These are phyloP conservation scores for Marcusenius ussheri DNA, from an alignment of 2,113 vertebrate genomes.

Conservation along the genomic window DNA sequence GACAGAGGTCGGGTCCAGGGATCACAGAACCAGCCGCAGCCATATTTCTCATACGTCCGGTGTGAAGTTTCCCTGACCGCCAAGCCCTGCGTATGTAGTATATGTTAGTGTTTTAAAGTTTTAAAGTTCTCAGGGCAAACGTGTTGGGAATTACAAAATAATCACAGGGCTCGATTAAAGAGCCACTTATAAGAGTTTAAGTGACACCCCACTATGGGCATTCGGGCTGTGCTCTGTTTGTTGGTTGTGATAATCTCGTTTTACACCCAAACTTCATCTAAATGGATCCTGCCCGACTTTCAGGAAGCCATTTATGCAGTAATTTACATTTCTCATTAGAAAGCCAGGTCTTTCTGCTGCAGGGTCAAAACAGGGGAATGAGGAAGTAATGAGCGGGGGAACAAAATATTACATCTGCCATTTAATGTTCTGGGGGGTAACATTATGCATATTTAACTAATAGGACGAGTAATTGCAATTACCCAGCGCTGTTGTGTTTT, in stretches of 20 bases:
- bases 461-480: slow-evolving; percentile 69
- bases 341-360: slow-evolving; percentile 78
- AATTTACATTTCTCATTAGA: slow-evolving; percentile 98
- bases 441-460: slow-evolving; percentile 74
- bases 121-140: not conserved
- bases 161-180: slow-evolving; percentile 5
- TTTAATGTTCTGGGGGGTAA: slow-evolving; percentile 67
- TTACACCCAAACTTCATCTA: slow-evolving; percentile 39
- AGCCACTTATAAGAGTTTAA: slow-evolving; percentile 10
- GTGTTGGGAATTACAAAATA: not conserved
- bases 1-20: not conserved
- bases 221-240: slow-evolving; percentile 34
- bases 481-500: slow-evolving; percentile 63
- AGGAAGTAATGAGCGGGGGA: slow-evolving; percentile 85
- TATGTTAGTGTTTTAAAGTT: not conserved
- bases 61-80: not conserved
- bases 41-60: not conserved
- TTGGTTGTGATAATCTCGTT: slow-evolving; percentile 38
- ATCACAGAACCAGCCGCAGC: not conserved
- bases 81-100: not conserved
- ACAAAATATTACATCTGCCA: slow-evolving; percentile 92
- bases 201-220: not conserved
- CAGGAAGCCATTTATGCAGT: slow-evolving; percentile 53
- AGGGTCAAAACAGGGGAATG: slow-evolving; percentile 77
- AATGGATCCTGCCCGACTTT: slow-evolving; percentile 43